Evolutionary conservation across 2,797 vertebrate species (phyloP), one percentile per base, ranked within the genome.

Genomic region (Tarsius wallacei): DNA sequence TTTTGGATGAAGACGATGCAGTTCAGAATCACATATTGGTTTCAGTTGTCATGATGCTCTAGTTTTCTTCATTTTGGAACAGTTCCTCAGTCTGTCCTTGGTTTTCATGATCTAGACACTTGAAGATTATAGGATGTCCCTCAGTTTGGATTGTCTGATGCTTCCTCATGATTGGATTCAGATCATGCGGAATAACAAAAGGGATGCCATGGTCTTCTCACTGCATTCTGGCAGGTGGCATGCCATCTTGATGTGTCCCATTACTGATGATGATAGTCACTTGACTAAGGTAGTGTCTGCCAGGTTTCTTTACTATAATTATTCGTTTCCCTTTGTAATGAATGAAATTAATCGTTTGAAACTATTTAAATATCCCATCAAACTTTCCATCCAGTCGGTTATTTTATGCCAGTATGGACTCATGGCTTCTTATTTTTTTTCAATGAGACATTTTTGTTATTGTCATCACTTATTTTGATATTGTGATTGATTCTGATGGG

Each of bases 91-190:
- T 66, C 42, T 61, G 51, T 49, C 53, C 36, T 86, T 80, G 42
- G 36, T 63, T 87, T 87, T 84, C 28, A 64, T 61, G 53, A 78
- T 31, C 53, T 87, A 42, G 24, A 61, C 22, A 70, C 16, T 66
- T 93, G 36, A 66, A 47, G 47, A 70, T 87, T 61, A 78, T 31
- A 61, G 53, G 22, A 51, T 78, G 17, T 28, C 42, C 33, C 33
- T 93, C 64, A 86, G 4, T 80, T 80, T 93, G 42, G 53, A 80
- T 77, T 80, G 31, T 80, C 36, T 80, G 36, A 66, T 66, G 70
- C 33, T 55, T 76, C 33, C 19, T 76, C 10, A 66, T 57, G 71
- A 76, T 76, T 31, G 71, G 16, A 93, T 51, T 93, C 53, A 49
- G 16, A 51, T 47, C 64, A 57, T 57, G 12, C 28, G 77, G 55